Base-by-base conservation (phyloP, 2,888 invertebrate genomes). In the Troides aeacus region DNA sequence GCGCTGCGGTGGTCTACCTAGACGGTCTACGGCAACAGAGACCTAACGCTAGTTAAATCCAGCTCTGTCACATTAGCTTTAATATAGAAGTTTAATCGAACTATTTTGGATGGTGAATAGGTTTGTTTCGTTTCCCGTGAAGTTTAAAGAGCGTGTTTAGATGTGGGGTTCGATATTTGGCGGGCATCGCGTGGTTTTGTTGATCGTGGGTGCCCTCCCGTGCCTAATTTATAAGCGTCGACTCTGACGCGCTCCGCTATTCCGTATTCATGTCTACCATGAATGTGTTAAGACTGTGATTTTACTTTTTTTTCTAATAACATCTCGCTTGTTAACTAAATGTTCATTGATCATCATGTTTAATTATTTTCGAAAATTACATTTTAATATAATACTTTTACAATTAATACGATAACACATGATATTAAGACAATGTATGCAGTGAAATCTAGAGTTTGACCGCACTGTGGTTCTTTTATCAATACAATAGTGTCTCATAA, bases 141-240 rank as follows among this genome's bases (percentile, higher is more conserved):
- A 56, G 21, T 83, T 72, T 87, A 89, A 91, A 88, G 69, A 72
- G 68, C 68, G 73, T 71, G 70, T 78, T 81, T 78, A 89, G 90
- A 89, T 90, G 84, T 84, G 84, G 76, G 82, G 79, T 74, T 83
- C 78, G 90, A 90, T 91, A 90, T 85, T 81, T 80, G 82, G 80
- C 75, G 76, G 74, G 77, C 75, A 80, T 78, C 80, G 78, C 78
- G 85, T 84, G 82, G 89, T 89, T 88, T 89, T 87, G 88, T 89
- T 87, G 83, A 76, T 76, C 78, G 75, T 77, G 79, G 79, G 74
- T 74, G 76, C 81, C 81, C 81, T 80, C 81, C 83, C 80, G 78
- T 86, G 84, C 83, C 87, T 90, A 90, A 92, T 91, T 91, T 92
- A 92, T 90, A 90, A 82, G 86, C 86, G 89, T 85, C 82, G 85